Base-by-base conservation (phyloP, 1,140 invertebrate species). In the Drosophila nannoptera region DNA sequence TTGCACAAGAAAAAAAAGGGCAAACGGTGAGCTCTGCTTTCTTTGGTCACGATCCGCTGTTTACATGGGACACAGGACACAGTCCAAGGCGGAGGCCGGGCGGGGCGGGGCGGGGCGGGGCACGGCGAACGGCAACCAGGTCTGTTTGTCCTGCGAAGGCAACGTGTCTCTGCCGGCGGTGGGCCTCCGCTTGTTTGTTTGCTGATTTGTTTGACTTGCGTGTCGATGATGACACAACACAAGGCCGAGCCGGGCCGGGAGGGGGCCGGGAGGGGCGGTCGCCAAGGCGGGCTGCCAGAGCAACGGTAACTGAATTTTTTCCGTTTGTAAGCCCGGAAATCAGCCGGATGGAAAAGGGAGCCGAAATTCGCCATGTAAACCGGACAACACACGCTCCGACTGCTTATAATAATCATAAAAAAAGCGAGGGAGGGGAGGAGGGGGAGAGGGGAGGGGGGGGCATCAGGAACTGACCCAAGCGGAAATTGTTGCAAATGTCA, bases 171-270 rank as follows among this genome's bases (percentile, higher is more conserved):
- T 42, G 32, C 4, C 48, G 29, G 52, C 40, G 22, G 22, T 22
- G 22, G 22, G 22, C 3, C 22, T 3, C 22, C 63, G 75, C 75
- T 77, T 87, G 78, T 84, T 87, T 87, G 80, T 78, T 84, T 87
- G 81, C 61, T 84, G 84, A 88, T 86, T 88, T 88, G 86, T 88
- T 88, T 88, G 81, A 88, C 86, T 88, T 88, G 86, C 86, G 86
- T 88, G 86, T 86, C 86, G 78, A 77, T 88, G 86, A 88, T 88
- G 86, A 88, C 81, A 88, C 87, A 88, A 86, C 81, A 84, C 73
- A 83, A 53, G 55, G 54, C 14, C 67, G 49, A 61, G 36, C 42
- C 40, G 42, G 22, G 40, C 40, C 32, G 43, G 48, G n/a, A 63
- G 43, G 56, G 40, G 22, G 22, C 22, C 53, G 22, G 40, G 29